A percentile compares a stretch with the other conserved stretches of the same genome.
Evolutionary conservation across 2,797 vertebrate species (phyloP).

Genomic region (Orestias chungarensis): DNA sequence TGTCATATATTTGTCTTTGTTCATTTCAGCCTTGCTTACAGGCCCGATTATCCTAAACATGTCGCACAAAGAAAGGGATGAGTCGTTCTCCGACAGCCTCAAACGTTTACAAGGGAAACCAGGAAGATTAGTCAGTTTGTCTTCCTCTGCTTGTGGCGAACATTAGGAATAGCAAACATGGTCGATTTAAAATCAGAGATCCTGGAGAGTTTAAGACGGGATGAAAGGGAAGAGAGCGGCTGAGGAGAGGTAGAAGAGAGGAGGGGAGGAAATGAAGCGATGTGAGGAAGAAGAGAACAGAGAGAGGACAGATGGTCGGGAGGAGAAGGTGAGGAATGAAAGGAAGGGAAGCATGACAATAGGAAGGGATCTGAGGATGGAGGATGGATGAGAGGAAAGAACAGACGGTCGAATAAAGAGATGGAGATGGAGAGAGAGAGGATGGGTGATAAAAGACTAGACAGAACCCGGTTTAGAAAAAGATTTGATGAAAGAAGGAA

Average conservation of each 20-base stretch:
- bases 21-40: slow-evolving; percentile 19
- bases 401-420: slow-evolving; percentile 41
- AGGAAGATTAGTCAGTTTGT: slow-evolving; percentile 28
- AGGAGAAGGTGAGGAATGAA: slow-evolving; percentile 39
- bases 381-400: slow-evolving; percentile 12
- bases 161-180: slow-evolving; percentile 38
- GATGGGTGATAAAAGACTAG: background rate
- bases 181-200: slow-evolving; percentile 25
- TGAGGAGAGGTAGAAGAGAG: background rate
- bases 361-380: slow-evolving; percentile 17
- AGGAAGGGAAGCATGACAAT: slow-evolving; percentile 36
- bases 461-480: background rate
- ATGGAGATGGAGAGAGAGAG: background rate
- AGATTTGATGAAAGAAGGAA: background rate
- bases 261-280: background rate
- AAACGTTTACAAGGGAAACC: slow-evolving; percentile 8
- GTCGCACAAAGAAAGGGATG: slow-evolving; percentile 4
- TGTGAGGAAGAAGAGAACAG: slow-evolving; percentile 13
- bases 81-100: slow-evolving; percentile 21
- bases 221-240: background rate
- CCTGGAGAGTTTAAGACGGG: background rate
- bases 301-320: slow-evolving; percentile 51
- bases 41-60: slow-evolving; percentile 27
- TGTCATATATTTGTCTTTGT: slow-evolving; percentile 32
- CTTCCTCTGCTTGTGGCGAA: slow-evolving; percentile 4